Evolutionary conservation across 2,797 vertebrate species (phyloP), one percentile per base, ranked within the genome.

Genomic region (Schizothorax lantsangensis): DNA sequence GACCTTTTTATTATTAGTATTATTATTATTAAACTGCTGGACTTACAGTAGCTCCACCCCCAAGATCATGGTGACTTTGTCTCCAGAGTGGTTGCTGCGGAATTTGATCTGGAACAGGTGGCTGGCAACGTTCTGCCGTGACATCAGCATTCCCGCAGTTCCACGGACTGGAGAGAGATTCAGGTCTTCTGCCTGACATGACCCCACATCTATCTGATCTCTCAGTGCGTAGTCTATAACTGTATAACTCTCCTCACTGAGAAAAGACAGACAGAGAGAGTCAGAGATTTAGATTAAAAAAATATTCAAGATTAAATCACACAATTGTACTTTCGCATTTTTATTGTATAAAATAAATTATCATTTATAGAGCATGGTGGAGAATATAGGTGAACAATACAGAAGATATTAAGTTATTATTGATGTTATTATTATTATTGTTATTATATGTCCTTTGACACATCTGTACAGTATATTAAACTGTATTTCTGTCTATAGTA

Each of bases 171-270:
- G 97, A 1, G 97, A 97, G 30, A 95, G 85, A 88, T 91, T 91
- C 2, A 94, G 91, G 33, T 98, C 97, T 87, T 98, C 96, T 0
- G 87, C 88, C 52, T 96, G 97, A 64, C 95, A 94, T 0, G 91
- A 92, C 1, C 95, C 94, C 84, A 99, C 97, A 93, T 94, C 91
- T 85, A 99, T 97, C 91, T 98, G 96, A 64, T 98, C 95, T 90
- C 97, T 91, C 88, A 99, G 92, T 0, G 97, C 95, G 40, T 99
- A 97, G 88, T 98, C 98, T 0, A 96, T 98, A 86, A 99, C 98
- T 0, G 95, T 95, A 92, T 99, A 99, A 9, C 97, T 99, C 90
- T 99, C 98, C 80, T 99, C 98, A 10, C 98, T 99, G 91, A 26
- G 38, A 47, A 6, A 74, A 45, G 1, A 73, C 14, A 77, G 19